A percentile compares a stretch with the other conserved stretches of the same genome.
phyloP scores from a whole-genome alignment of 2,113 vertebrate genomes.

The Parus major region DNA sequence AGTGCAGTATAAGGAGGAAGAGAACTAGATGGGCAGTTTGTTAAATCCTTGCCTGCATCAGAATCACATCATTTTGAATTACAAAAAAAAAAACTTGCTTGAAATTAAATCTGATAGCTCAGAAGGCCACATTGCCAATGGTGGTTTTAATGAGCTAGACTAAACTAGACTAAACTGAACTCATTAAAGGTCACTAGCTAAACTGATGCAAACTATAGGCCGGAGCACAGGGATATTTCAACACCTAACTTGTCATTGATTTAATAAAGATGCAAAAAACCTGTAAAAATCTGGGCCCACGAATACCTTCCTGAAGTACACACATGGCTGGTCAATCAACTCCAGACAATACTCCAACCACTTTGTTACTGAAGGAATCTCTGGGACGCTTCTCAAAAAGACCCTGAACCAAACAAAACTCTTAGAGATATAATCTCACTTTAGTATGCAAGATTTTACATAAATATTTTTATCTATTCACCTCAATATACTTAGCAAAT shows the following conservation, averaged over 20 bases:
- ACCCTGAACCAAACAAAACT: not conserved
- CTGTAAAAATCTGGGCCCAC: not conserved
- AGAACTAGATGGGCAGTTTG: not conserved
- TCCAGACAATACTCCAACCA: not conserved
- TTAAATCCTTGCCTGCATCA: not conserved
- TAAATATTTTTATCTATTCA: not conserved
- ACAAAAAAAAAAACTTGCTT: not conserved
- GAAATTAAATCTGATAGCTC: not conserved
- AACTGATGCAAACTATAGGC: not conserved
- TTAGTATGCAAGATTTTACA: not conserved
- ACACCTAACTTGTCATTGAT: not conserved
- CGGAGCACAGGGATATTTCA: not conserved
- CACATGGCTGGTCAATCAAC: not conserved
- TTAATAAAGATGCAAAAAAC: not conserved
- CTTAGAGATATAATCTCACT: not conserved
- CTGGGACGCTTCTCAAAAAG: not conserved
- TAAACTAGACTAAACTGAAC: not conserved
- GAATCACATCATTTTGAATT: not conserved
- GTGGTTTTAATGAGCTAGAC: not conserved
- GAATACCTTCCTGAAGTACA: not conserved
- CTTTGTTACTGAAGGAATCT: not conserved
- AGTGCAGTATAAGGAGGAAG: not conserved
- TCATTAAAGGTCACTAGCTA: too few relatives aligned
- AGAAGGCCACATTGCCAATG: not conserved
- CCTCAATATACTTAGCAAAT: not conserved